These are phyloP conservation scores for Ecdyonurus torrentis DNA, from an alignment of 2,888 invertebrate genomes.

Conservation along the genomic window DNA sequence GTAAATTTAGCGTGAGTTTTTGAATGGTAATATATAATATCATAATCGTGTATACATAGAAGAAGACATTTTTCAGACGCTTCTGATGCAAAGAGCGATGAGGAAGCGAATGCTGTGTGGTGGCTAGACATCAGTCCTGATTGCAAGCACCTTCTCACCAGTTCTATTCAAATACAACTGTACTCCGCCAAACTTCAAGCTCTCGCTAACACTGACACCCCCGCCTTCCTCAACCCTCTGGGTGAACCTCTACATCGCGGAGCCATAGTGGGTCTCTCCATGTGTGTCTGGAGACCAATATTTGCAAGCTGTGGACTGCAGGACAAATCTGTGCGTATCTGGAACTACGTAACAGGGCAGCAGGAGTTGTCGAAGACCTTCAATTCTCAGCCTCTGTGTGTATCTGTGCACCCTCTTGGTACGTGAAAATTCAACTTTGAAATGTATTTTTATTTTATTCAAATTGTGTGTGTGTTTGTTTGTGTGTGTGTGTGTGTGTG, in stretches of 20 bases:
- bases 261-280: constrained; percentile 58
- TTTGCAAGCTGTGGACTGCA: constrained; percentile 62
- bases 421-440: constrained; percentile 1
- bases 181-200: constrained; percentile 48
- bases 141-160: constrained; percentile 34
- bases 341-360: constrained; percentile 78
- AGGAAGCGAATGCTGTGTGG: constrained; percentile 31
- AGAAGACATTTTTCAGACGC: background rate
- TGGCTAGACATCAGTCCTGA: constrained; percentile 38
- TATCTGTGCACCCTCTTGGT: constrained; percentile 51
- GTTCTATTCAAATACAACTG: constrained; percentile 33
- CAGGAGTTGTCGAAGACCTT: constrained; percentile 64
- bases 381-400: constrained; percentile 61
- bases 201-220: background rate
- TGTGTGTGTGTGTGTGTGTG: too few species aligned
- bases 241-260: constrained; percentile 68
- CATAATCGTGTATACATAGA: too few species aligned
- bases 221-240: constrained; percentile 39
- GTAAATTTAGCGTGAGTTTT: too few species aligned
- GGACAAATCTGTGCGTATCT: constrained; percentile 74
- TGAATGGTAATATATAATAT: too few species aligned
- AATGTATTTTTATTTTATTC: too few species aligned
- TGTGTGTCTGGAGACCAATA: constrained; percentile 80
- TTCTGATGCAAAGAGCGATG: constrained; percentile 13
- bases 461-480: too few species aligned